Percentiles rank a stretch among this genome's conserved stretches.
phyloP scores from a whole-genome alignment of 2,797 vertebrate species.

The Cyprinella venusta region DNA sequence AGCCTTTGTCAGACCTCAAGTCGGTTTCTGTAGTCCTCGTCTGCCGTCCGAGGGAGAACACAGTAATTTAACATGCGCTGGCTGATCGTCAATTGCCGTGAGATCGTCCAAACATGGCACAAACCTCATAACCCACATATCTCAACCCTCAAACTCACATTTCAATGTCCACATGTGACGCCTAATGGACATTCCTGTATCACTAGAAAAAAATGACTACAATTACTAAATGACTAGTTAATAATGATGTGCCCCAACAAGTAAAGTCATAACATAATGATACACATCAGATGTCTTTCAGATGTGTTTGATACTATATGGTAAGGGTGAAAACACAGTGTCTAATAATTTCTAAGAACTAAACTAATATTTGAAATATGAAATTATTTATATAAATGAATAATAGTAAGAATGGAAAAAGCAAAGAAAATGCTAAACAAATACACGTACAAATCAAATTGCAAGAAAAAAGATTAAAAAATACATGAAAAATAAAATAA shows the following conservation, averaged over 20 bases:
- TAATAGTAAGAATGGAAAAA: not conserved
- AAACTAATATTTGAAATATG: not conserved
- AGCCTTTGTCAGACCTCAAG: conserved; percentile 54
- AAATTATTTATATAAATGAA: not conserved
- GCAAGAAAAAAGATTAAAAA: not conserved
- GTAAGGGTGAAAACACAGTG: not conserved
- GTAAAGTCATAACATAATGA: no score
- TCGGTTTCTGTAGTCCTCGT: conserved; percentile 47
- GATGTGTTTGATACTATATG: not conserved
- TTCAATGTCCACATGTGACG: conserved; percentile 4
- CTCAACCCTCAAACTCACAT: conserved; percentile 28
- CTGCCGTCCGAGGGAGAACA: conserved; percentile 58
- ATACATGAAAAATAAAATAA: not conserved
- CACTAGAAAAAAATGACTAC: not conserved
- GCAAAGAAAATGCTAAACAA: not conserved
- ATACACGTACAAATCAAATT: no score
- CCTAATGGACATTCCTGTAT: conserved; percentile 11
- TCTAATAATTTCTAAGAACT: not conserved
- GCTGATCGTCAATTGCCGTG: conserved; percentile 54
- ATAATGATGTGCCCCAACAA: no score
- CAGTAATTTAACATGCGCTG: conserved; percentile 62
- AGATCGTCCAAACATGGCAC: conserved; percentile 28
- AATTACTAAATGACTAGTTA: no score
- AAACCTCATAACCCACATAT: conserved; percentile 27
- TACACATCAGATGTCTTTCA: conserved; percentile 11